Conservation (phyloP, 2,113 vertebrate species). For the Ranitomeya variabilis region DNA sequence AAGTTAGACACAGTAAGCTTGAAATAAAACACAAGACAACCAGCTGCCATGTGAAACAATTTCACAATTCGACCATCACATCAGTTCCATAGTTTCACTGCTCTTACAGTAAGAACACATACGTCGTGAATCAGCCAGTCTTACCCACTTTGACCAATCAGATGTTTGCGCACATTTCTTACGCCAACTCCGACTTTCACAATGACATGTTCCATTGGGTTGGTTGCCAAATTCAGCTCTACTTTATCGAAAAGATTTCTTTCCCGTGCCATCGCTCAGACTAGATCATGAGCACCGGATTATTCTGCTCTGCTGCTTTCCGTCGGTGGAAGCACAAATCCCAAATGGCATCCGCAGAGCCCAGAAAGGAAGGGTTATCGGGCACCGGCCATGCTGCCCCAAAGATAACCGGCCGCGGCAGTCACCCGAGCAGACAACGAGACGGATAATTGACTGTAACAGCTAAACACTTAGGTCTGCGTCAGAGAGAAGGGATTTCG, state of each 20-base stretch:
- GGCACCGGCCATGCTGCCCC: not conserved
- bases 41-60: not conserved
- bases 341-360: not conserved
- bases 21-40: too few relatives aligned
- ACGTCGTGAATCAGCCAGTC: not conserved
- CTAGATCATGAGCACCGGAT: not conserved
- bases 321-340: not conserved
- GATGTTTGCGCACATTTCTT: not conserved
- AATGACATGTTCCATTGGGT: not conserved
- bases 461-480: constrained; percentile 19
- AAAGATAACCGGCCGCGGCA: not conserved
- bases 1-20: too few relatives aligned
- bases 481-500: constrained; percentile 44
- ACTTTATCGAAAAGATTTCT: not conserved
- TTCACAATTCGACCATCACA: not conserved
- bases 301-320: not conserved
- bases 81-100: not conserved
- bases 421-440: not conserved
- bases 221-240: not conserved
- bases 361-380: not conserved
- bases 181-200: not conserved
- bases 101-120: not conserved
- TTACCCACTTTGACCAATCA: not conserved
- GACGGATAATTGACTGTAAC: not conserved
- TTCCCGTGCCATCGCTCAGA: not conserved